Evolutionary conservation across 1,140 invertebrate species (phyloP).

Genomic region (Drosophila burlai): DNA sequence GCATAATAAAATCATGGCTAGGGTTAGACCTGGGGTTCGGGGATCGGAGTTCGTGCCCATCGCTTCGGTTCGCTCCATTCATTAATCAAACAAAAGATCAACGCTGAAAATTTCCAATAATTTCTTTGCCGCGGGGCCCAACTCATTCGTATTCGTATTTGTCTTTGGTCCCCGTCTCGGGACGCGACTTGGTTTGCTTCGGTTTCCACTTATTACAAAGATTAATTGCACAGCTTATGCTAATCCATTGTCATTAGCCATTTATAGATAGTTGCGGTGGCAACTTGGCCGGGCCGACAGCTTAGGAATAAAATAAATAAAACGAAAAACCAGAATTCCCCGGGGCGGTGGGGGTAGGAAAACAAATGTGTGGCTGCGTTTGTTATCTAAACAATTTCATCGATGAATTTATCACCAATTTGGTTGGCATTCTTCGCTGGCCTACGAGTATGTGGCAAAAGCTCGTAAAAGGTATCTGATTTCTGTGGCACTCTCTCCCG

Average conservation of each 20-base stretch:
- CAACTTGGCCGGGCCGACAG: constrained; percentile 52
- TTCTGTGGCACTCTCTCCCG: constrained; percentile 51
- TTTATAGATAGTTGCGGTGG: constrained; percentile 74
- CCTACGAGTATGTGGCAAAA: constrained; percentile 49
- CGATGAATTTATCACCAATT: constrained; percentile 68
- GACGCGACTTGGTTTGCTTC: constrained; percentile 37
- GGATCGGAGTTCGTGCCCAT: constrained; percentile 34
- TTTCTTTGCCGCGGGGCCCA: constrained; percentile 49
- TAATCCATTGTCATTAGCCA: constrained; percentile 81
- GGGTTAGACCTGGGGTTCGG: neutral
- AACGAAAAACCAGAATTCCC: constrained; percentile 27
- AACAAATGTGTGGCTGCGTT: constrained; percentile 26
- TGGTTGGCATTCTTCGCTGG: constrained; percentile 49
- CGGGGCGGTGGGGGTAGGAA: neutral
- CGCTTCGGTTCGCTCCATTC: constrained; percentile 56
- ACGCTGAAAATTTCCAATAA: constrained; percentile 75
- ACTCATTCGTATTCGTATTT: constrained; percentile 44
- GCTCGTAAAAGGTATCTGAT: constrained; percentile 62
- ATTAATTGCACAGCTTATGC: constrained; percentile 80
- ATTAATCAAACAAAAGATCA: constrained; percentile 76
- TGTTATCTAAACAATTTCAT: constrained; percentile 65
- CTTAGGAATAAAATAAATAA: constrained; percentile 11
- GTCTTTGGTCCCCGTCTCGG: constrained; percentile 36
- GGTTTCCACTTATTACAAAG: constrained; percentile 80
- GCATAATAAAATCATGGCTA: constrained; percentile 63